Conservation (phyloP, 1,140 invertebrate species). For the Papilio glaucus region DNA sequence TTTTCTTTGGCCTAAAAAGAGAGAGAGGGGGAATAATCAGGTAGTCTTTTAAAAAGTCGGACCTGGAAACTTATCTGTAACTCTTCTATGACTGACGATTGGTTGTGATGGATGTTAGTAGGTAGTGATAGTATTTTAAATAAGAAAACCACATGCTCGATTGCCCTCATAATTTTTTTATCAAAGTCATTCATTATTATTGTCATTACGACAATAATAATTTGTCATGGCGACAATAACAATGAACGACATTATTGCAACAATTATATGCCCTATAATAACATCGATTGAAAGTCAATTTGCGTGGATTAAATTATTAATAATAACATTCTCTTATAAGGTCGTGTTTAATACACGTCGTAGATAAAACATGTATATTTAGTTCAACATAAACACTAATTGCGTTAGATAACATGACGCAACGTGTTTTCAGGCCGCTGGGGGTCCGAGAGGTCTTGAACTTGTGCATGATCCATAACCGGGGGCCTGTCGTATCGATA, state of each 20-base stretch:
- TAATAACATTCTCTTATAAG: constrained; percentile 21
- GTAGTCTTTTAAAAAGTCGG: no score
- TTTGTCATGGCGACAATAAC: constrained; percentile 21
- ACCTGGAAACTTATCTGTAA: not conserved
- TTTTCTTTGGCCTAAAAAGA: no score
- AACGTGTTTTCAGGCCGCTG: constrained; percentile 24
- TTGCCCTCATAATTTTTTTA: not conserved
- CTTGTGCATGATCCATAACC: constrained; percentile 6
- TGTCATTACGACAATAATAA: not conserved
- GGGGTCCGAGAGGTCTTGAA: constrained; percentile 29
- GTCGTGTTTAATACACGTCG: constrained; percentile 17
- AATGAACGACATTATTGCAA: constrained; percentile 19
- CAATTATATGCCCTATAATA: constrained; percentile 16
- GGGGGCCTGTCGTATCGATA: constrained; percentile 21
- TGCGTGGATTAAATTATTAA: constrained; percentile 26
- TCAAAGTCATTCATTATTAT: constrained; percentile 9
- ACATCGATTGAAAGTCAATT: not conserved
- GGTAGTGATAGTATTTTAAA: not conserved
- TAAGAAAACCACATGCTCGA: not conserved
- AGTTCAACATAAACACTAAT: constrained; percentile 14
- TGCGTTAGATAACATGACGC: constrained; percentile 34
- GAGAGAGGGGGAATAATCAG: no score
- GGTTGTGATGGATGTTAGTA: not conserved
- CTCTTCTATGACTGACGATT: not conserved
- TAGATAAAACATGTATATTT: constrained; percentile 14